Conservation (phyloP, 2,888 invertebrate genomes). For the Brachynemurus nebulosus region DNA sequence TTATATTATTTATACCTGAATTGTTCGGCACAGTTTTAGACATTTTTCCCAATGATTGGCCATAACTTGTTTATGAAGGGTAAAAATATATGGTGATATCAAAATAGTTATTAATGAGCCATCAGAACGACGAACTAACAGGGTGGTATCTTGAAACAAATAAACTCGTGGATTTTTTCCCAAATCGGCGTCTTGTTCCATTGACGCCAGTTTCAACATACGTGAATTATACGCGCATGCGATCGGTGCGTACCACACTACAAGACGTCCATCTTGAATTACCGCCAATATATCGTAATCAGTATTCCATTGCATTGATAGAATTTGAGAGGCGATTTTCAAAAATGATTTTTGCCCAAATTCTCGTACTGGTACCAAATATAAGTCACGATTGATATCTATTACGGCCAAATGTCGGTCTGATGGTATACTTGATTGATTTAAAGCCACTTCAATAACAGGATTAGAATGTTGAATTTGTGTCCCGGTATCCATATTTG, state of each 20-base stretch:
- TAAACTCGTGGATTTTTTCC: slow-evolving; percentile 74
- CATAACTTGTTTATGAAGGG: slow-evolving; percentile 48
- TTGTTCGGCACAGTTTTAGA: slow-evolving; percentile 57
- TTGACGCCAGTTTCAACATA: slow-evolving; percentile 46
- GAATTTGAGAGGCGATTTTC: slow-evolving; percentile 52
- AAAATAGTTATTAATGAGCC: slow-evolving; percentile 69
- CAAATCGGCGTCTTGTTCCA: slow-evolving; percentile 51
- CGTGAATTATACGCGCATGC: slow-evolving; percentile 57
- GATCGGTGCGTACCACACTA: slow-evolving; percentile 71
- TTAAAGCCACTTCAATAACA: slow-evolving; percentile 69
- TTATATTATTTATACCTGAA: slow-evolving; percentile 9
- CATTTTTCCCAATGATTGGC: slow-evolving; percentile 75
- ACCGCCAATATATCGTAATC: slow-evolving; percentile 67
- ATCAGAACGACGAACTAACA: slow-evolving; percentile 74
- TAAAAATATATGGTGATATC: slow-evolving; percentile 54
- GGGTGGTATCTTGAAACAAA: slow-evolving; percentile 70
- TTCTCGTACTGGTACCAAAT: slow-evolving; percentile 60
- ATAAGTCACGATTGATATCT: slow-evolving; percentile 80
- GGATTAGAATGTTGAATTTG: slow-evolving; percentile 63
- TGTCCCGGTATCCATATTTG: slow-evolving; percentile 57
- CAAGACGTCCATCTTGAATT: slow-evolving; percentile 61
- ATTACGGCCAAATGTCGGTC: slow-evolving; percentile 78
- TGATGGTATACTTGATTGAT: slow-evolving; percentile 64
- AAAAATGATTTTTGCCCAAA: slow-evolving; percentile 42
- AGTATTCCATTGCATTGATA: slow-evolving; percentile 52